phyloP scores from a whole-genome alignment of 2,888 invertebrate species.

The Nemoura dubitans region DNA sequence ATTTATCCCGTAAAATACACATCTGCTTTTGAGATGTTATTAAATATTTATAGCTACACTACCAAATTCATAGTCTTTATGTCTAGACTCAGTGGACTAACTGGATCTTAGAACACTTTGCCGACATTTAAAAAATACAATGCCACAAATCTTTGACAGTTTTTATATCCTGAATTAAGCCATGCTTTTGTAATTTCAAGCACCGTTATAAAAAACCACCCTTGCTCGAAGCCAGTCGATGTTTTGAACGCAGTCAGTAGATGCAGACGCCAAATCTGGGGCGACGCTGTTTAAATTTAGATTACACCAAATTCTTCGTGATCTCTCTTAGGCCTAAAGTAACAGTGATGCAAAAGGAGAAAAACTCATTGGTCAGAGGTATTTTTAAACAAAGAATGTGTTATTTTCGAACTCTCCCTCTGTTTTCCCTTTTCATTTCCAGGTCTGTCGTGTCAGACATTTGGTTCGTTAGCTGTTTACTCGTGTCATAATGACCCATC shows the following conservation, averaged over 20 bases:
- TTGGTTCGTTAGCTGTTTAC: too few relatives aligned
- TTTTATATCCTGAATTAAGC: background rate
- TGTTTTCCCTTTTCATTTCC: too few relatives aligned
- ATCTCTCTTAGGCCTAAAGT: background rate
- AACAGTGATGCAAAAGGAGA: background rate
- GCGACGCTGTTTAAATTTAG: background rate
- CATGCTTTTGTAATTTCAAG: background rate
- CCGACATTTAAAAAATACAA: background rate
- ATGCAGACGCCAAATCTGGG: background rate
- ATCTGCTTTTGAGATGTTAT: background rate
- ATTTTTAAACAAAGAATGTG: background rate
- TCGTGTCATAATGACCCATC: background rate
- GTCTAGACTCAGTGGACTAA: background rate
- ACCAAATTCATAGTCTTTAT: background rate
- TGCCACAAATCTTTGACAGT: background rate
- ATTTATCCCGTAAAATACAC: background rate
- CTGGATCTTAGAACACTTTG: background rate
- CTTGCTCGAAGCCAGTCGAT: background rate
- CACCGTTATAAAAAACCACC: background rate
- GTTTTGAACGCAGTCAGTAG: background rate
- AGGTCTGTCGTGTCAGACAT: background rate
- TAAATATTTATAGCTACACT: background rate
- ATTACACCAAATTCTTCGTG: background rate
- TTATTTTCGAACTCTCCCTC: background rate
- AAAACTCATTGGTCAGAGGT: background rate